Evolutionary conservation across 2,797 vertebrate species (phyloP).

Genomic region (Oreortyx pictus): DNA sequence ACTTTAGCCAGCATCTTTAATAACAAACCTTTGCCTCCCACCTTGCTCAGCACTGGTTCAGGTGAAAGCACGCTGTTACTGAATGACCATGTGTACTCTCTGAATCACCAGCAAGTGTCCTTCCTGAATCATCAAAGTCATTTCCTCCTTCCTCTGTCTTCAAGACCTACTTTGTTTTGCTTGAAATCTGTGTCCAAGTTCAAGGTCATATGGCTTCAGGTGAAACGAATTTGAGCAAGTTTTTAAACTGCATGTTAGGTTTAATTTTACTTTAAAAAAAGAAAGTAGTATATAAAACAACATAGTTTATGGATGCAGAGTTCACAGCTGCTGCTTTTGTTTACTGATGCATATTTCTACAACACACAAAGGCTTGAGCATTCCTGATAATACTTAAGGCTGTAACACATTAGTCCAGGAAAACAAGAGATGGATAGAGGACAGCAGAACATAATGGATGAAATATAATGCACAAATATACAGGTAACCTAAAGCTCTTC

Average conservation of each 20-base stretch:
- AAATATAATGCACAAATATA: not conserved
- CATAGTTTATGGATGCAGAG: not conserved
- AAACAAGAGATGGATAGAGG: not conserved
- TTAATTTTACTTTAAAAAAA: not conserved
- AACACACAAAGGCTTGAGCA: not conserved
- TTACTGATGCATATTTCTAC: conserved; percentile 24
- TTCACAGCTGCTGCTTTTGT: conserved; percentile 18
- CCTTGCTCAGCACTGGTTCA: not conserved
- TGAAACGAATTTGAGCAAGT: not conserved
- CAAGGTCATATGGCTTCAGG: not conserved
- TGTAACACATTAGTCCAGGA: not conserved
- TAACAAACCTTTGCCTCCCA: not conserved
- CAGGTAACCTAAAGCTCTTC: not conserved
- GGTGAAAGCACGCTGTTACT: not conserved
- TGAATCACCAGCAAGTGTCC: not conserved
- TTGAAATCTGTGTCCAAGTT: not conserved
- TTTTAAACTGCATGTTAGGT: not conserved
- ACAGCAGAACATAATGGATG: not conserved
- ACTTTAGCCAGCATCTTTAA: not conserved
- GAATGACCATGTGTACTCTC: not conserved
- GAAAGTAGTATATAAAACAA: not conserved
- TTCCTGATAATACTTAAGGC: not conserved
- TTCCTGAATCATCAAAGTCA: conserved; percentile 1
- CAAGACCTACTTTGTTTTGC: not conserved
- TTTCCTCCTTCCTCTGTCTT: conserved; percentile 16